Percentiles rank a stretch among this genome's conserved stretches.
phyloP scores from a whole-genome alignment of 2,888 invertebrate species.

The Diplolepis rosae region DNA sequence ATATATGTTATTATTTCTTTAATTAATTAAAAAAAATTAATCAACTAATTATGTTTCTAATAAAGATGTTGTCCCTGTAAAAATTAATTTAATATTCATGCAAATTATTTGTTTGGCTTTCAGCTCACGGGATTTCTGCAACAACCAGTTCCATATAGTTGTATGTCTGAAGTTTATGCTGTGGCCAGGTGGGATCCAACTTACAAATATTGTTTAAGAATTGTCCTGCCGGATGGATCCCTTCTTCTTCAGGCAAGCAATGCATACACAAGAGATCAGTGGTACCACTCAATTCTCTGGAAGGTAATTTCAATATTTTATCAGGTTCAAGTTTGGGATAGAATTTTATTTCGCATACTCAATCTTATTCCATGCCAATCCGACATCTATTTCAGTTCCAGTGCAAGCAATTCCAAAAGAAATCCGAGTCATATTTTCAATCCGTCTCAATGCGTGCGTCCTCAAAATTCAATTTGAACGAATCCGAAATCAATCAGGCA shows the following conservation, averaged over 20 bases:
- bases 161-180: slow-evolving; percentile 85
- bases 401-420: too few species aligned
- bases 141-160: slow-evolving; percentile 80
- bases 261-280: slow-evolving; percentile 87
- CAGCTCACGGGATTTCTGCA: slow-evolving; percentile 81
- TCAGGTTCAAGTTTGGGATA: too few species aligned
- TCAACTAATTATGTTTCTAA: background rate
- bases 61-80: background rate
- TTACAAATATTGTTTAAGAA: slow-evolving; percentile 86
- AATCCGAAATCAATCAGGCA: too few species aligned
- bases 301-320: slow-evolving; percentile 80
- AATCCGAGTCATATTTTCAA: too few species aligned
- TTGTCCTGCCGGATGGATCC: slow-evolving; percentile 85
- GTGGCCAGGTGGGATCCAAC: slow-evolving; percentile 86
- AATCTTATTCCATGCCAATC: too few species aligned
- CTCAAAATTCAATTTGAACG: too few species aligned
- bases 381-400: too few species aligned
- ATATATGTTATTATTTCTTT: background rate
- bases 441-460: too few species aligned
- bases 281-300: slow-evolving; percentile 88
- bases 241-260: slow-evolving; percentile 84
- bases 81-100: too few species aligned
- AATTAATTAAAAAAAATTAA: background rate
- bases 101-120: slow-evolving; percentile 68
- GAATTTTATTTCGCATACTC: too few species aligned